Evolutionary conservation across 2,888 invertebrate species (phyloP).

Genomic region (Acanthopleura granulata): DNA sequence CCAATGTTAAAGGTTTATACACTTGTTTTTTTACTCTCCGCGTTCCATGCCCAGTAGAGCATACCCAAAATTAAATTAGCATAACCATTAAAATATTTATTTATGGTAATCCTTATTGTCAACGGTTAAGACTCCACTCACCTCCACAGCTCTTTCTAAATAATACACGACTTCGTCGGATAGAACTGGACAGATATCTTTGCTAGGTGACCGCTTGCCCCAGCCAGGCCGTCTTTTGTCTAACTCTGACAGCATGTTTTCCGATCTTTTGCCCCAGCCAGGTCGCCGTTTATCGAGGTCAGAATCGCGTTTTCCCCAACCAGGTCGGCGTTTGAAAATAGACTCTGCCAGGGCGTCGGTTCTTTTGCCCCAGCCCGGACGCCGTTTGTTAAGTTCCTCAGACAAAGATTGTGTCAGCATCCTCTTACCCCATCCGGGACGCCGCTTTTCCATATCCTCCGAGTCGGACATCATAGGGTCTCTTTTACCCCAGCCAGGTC

Average conservation of each 20-base stretch:
- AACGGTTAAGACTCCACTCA: background rate
- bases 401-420: background rate
- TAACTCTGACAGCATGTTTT: background rate
- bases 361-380: conserved; percentile 17
- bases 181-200: background rate
- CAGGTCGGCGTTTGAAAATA: conserved; percentile 18
- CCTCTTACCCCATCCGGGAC: conserved; percentile 22
- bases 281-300: conserved; percentile 14
- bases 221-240: conserved; percentile 20
- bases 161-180: conserved; percentile 13
- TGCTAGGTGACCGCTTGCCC: background rate
- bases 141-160: conserved; percentile 4
- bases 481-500: conserved; percentile 57
- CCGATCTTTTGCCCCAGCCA: conserved; percentile 17
- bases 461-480: conserved; percentile 19
- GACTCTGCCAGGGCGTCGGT: background rate
- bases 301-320: conserved; percentile 19
- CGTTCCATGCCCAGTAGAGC: too few species aligned
- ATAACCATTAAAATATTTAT: too few species aligned
- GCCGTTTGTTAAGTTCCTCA: conserved; percentile 18
- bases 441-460: conserved; percentile 41
- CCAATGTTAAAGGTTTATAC: too few species aligned
- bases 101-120: too few species aligned
- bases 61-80: too few species aligned
- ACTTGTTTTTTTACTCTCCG: too few species aligned